phyloP scores from a whole-genome alignment of 2,113 vertebrate genomes.

The Dromiciops gliroides region DNA sequence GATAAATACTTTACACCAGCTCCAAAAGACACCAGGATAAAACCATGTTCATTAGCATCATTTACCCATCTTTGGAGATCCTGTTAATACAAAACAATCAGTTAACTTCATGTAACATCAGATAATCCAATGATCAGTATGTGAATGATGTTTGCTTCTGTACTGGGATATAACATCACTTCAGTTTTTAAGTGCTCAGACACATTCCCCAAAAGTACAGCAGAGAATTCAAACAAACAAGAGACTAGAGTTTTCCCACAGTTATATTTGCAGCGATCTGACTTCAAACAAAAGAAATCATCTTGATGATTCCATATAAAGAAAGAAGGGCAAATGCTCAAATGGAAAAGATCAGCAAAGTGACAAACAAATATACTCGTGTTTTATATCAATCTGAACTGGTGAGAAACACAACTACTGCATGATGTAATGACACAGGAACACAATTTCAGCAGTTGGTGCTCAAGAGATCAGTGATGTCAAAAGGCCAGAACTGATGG shows the following conservation, averaged over 20 bases:
- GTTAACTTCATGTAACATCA: constrained; percentile 22
- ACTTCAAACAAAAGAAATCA: background rate
- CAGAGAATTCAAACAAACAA: background rate
- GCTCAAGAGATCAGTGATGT: background rate
- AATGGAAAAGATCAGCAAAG: background rate
- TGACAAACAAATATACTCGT: background rate
- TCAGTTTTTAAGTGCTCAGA: background rate
- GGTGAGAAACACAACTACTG: background rate
- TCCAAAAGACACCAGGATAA: constrained; percentile 97
- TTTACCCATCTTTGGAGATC: constrained; percentile 94
- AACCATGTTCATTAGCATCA: constrained; percentile 91
- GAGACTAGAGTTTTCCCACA: background rate
- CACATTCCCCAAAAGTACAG: constrained; percentile 12
- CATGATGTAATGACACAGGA: background rate
- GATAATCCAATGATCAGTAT: background rate
- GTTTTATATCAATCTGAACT: background rate
- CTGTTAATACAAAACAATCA: constrained; percentile 78
- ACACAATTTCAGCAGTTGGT: background rate
- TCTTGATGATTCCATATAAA: background rate
- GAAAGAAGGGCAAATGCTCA: background rate
- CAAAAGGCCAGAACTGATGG: background rate
- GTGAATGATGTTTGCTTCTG: background rate
- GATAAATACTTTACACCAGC: constrained; percentile 98
- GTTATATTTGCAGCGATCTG: background rate
- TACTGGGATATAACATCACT: background rate